Evolutionary conservation across 2,113 vertebrate genomes (phyloP).

Genomic region (Hippolais icterina): DNA sequence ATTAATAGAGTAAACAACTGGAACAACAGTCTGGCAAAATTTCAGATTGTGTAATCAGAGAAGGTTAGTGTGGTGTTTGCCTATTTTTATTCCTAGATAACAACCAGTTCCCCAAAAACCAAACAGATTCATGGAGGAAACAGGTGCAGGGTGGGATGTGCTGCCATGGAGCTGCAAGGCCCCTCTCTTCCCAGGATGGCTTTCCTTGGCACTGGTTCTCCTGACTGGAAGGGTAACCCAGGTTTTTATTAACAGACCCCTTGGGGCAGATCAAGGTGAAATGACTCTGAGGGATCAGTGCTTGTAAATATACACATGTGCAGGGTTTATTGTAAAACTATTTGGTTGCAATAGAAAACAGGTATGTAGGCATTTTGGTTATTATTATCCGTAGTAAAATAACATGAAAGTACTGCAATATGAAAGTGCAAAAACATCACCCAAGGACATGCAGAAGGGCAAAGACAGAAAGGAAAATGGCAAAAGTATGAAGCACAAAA

Average conservation of each 20-base stretch:
- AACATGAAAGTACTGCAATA: not conserved
- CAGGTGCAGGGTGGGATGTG: rapidly evolving
- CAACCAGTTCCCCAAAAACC: rapidly evolving
- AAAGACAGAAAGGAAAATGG: not conserved
- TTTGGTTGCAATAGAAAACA: not conserved
- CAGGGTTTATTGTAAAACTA: not conserved
- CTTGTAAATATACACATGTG: rapidly evolving
- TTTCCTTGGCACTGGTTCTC: not conserved
- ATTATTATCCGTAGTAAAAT: not conserved
- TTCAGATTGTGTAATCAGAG: not conserved
- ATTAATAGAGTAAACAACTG: not conserved
- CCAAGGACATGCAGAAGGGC: too few relatives aligned
- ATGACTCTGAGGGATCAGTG: rapidly evolving
- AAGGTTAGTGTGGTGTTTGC: not conserved
- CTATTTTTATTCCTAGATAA: not conserved
- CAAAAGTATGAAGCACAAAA: not conserved
- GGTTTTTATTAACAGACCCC: not conserved
- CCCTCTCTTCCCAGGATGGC: rapidly evolving
- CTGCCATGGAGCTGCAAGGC: not conserved
- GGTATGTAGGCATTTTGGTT: not conserved
- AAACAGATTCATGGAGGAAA: not conserved
- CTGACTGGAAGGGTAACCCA: not conserved
- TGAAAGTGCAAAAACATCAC: not conserved
- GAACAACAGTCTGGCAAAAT: not conserved
- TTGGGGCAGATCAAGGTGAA: not conserved